Percentiles rank a stretch among this genome's conserved stretches.
Evolutionary conservation across 1,140 invertebrate genomes (phyloP).

Genomic region (Achatina immaculata): DNA sequence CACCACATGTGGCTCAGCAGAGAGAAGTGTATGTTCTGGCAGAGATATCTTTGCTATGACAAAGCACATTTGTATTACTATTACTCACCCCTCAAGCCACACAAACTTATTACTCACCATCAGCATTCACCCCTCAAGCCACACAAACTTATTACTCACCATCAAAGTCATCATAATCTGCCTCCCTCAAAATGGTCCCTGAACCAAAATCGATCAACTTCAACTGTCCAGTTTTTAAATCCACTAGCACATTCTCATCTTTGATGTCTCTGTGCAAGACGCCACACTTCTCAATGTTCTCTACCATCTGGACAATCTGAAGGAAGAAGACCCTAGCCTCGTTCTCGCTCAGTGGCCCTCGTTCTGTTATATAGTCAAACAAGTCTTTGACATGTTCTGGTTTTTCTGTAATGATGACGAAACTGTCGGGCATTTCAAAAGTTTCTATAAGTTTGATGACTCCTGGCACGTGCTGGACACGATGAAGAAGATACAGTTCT

Average conservation of each 20-base stretch:
- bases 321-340: slow-evolving; percentile 75
- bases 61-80: too few species aligned
- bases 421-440: slow-evolving; percentile 74
- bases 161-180: slow-evolving; percentile 79
- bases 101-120: slow-evolving; percentile 74
- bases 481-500: slow-evolving; percentile 76
- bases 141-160: slow-evolving; percentile 71
- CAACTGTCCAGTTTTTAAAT: slow-evolving; percentile 74
- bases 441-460: slow-evolving; percentile 78
- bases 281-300: slow-evolving; percentile 67
- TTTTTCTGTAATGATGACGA: slow-evolving; percentile 79
- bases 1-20: too few species aligned
- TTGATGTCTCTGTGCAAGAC: slow-evolving; percentile 80
- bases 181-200: slow-evolving; percentile 76
- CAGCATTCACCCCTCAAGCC: too few species aligned
- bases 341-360: slow-evolving; percentile 75
- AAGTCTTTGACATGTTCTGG: slow-evolving; percentile 78
- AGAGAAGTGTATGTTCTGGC: too few species aligned
- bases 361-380: slow-evolving; percentile 81
- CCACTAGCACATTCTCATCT: slow-evolving; percentile 80
- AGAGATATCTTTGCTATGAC: too few species aligned
- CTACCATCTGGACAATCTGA: slow-evolving; percentile 71
- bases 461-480: slow-evolving; percentile 75
- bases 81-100: too few species aligned
- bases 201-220: slow-evolving; percentile 81